phyloP scores from a whole-genome alignment of 2,113 vertebrate genomes.

The Platycercus adscitus region DNA sequence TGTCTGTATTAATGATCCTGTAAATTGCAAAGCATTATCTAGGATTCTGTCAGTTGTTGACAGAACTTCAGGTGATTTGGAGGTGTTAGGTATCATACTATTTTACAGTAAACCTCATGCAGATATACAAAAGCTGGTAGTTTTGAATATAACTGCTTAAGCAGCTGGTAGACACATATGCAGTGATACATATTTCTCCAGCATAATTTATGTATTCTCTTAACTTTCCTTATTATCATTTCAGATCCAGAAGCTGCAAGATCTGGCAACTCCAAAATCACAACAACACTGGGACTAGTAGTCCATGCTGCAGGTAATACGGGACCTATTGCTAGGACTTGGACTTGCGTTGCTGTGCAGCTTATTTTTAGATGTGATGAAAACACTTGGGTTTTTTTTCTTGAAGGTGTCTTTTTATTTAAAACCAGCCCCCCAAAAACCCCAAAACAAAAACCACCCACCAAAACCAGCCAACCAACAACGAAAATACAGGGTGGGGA shows the following conservation, averaged over 20 bases:
- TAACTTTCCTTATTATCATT: conserved; percentile 23
- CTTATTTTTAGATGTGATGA: background rate
- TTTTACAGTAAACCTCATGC: background rate
- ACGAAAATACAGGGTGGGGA: background rate
- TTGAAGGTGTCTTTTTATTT: background rate
- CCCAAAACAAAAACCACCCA: background rate
- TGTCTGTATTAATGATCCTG: background rate
- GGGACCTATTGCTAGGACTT: background rate
- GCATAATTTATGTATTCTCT: background rate
- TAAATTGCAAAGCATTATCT: background rate
- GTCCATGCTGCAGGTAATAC: conserved; percentile 94
- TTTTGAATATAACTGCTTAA: background rate
- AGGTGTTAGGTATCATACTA: background rate
- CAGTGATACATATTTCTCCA: background rate
- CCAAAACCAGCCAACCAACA: background rate
- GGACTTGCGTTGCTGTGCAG: background rate
- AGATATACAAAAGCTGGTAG: background rate
- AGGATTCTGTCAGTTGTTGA: background rate
- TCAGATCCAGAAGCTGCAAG: conserved; percentile 92
- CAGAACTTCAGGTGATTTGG: background rate
- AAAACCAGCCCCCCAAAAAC: background rate
- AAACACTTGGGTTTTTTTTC: background rate
- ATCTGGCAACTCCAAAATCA: conserved; percentile 91
- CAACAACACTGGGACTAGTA: conserved; percentile 94
- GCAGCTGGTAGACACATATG: background rate